Percentiles rank a stretch among this genome's conserved stretches.
These are phyloP conservation scores for Brachionus sp. DNA, from an alignment of 1,140 invertebrate species.

Conservation along the genomic window DNA sequence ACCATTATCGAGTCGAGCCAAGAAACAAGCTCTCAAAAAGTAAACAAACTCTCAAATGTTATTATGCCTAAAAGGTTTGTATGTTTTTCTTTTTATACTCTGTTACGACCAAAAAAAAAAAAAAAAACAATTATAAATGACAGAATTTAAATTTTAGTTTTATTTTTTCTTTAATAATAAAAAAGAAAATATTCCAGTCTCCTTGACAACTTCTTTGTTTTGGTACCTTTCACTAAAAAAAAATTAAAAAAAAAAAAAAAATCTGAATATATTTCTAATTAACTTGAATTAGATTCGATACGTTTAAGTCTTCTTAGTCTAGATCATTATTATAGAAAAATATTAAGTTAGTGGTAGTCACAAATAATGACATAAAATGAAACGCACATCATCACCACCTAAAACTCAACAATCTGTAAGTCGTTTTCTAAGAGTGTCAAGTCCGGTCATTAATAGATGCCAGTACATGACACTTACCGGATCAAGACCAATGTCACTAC, in stretches of 20 bases:
- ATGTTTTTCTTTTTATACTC: constrained; percentile 1
- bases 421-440: background rate
- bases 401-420: background rate
- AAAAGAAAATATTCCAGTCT: background rate
- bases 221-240: background rate
- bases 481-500: background rate
- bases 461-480: background rate
- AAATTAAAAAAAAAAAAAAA: background rate
- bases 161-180: background rate
- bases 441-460: background rate
- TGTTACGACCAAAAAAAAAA: background rate
- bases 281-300: background rate
- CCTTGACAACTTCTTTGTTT: background rate
- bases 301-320: background rate
- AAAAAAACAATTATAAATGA: background rate
- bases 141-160: background rate
- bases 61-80: constrained; percentile 30
- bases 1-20: background rate
- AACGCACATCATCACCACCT: background rate
- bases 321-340: background rate
- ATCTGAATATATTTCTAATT: background rate
- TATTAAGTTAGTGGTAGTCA: background rate
- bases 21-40: constrained; percentile 2
- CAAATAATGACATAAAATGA: background rate
- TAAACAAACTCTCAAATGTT: constrained; percentile 13